Percentiles rank a stretch among this genome's conserved stretches.
Evolutionary conservation across 23 tunicate species (phyloP).

Genomic region (Aplidium turbinatum): DNA sequence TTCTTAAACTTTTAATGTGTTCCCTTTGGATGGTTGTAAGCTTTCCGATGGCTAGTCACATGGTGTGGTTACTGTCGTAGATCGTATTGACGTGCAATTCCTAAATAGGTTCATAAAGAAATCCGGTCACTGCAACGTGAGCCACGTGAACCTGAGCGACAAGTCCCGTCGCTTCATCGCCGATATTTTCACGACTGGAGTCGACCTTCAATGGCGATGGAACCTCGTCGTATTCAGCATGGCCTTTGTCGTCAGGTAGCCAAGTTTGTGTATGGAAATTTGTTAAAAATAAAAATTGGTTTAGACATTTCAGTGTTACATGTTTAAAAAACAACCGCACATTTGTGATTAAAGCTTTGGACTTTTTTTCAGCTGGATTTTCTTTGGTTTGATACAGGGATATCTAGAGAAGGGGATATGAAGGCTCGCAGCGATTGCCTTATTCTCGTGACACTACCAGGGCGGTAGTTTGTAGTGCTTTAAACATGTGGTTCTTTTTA

Average conservation of each 20-base stretch:
- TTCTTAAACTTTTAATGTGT: no score
- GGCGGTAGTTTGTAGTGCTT: no score
- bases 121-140: slow-evolving; percentile 87
- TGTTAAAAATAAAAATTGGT: background rate
- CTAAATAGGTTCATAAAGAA: slow-evolving; percentile 85
- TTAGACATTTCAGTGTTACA: no score
- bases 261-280: background rate
- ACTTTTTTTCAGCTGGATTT: slow-evolving; percentile 82
- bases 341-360: background rate
- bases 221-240: slow-evolving; percentile 77
- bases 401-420: no score
- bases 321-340: no score
- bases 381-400: slow-evolving; percentile 70
- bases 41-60: no score
- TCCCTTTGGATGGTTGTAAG: no score
- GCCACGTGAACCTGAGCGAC: slow-evolving; percentile 70
- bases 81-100: no score
- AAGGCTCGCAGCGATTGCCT: no score
- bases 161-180: slow-evolving; percentile 75
- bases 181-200: slow-evolving; percentile 97
- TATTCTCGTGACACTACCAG: no score
- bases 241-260: slow-evolving; percentile 73
- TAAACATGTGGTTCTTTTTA: no score
- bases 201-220: slow-evolving; percentile 96
- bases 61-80: no score